Base-by-base conservation (phyloP, 2,797 vertebrate species). In the Acipenser oxyrinchus region DNA sequence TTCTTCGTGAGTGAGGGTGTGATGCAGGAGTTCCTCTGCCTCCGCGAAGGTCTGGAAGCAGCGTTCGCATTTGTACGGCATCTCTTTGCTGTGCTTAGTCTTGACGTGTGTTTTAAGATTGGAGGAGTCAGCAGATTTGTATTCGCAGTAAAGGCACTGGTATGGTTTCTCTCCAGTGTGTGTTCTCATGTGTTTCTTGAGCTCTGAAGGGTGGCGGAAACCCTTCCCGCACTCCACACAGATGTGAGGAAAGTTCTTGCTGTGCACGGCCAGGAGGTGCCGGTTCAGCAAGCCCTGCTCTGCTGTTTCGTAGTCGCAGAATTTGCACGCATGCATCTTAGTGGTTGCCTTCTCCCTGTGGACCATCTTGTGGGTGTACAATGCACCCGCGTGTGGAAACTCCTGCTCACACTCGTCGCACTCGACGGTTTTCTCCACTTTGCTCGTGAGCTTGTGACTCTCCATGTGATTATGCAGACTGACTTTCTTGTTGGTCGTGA, bases 131-230 rank as follows among this genome's bases (percentile, higher is more conserved):
- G 97, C 95, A 0, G 96, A 98, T 65, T 94, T 93, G 79, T 99
- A 99, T 49, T 96, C 93, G 59, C 97, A 99, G 75, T 97, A 97
- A 58, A 95, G 89, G 85, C 96, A 99, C 68, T 93, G 90, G 83
- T 98, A 98, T 0, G 96, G 96, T 71, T 97, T 97, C 77, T 99
- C 96, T 0, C 95, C 96, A 0, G 95, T 99, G 84, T 98, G 96
- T n/a, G 95, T 98, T 69, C 95, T 89, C 93, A 97, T 98, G 87
- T 99, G 97, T 87, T 99, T 98, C 84, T 96, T 96, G 51, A 99
- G 83, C 89, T 99, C 97, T 0, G 97, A 98, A 0, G 96, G 96
- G 50, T 98, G 97, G n/a, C 95, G 91, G 74, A 99, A 99, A 59
- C 97, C 96, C 78, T 99, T 99, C 55, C 96, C 97, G 4, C 97